Conservation (phyloP, 1,140 invertebrate species). For the Heterodera schachtii region DNA sequence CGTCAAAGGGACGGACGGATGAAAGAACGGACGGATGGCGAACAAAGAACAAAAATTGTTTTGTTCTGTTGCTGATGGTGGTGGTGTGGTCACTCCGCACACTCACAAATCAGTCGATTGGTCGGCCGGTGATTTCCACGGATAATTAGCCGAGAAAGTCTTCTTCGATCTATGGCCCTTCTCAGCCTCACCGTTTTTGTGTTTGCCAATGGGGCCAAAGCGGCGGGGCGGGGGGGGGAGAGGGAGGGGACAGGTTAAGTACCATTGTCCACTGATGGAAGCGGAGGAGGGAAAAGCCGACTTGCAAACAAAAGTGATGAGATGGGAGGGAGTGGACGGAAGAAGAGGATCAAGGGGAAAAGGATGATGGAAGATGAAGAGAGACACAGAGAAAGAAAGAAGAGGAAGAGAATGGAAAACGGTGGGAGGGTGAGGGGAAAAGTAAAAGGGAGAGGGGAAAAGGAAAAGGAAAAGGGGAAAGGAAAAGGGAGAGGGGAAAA, state of each 20-base stretch:
- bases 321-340: not conserved
- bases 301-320: conserved; percentile 8
- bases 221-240: too few species aligned
- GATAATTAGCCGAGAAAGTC: conserved; percentile 1
- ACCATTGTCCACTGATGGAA: conserved; percentile 10
- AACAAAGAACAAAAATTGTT: not conserved
- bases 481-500: not conserved
- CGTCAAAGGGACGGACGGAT: not conserved
- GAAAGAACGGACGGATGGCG: not conserved
- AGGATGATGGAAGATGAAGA: not conserved
- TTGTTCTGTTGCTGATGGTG: too few species aligned
- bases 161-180: not conserved
- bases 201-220: not conserved
- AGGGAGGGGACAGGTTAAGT: conserved; percentile 11
- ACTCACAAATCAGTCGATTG: not conserved
- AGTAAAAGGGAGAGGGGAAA: not conserved
- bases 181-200: not conserved
- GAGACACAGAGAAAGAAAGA: not conserved
- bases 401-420: not conserved
- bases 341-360: not conserved
- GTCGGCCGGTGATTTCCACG: not conserved
- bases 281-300: conserved; percentile 9
- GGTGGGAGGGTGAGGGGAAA: not conserved
- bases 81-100: too few species aligned
- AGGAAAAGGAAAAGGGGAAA: not conserved